These are phyloP conservation scores for Ennomos quercinarius DNA, from an alignment of 2,888 invertebrate species.

Conservation along the genomic window DNA sequence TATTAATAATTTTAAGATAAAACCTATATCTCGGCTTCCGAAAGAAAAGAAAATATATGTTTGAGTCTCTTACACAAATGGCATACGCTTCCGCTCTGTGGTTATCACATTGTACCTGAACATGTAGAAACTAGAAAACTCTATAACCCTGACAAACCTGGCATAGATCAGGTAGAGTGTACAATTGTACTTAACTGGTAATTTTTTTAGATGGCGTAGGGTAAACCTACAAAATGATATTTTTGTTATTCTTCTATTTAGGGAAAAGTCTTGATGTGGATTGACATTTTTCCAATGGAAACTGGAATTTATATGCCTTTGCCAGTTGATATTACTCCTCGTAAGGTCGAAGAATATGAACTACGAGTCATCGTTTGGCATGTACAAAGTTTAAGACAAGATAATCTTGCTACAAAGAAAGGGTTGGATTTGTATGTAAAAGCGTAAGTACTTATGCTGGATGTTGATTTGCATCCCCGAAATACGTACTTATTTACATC, in stretches of 20 bases:
- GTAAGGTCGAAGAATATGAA: conserved; percentile 88
- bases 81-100: conserved; percentile 91
- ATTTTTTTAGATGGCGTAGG: too few species aligned
- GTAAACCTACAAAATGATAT: too few species aligned
- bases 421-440: conserved; percentile 92
- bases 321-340: conserved; percentile 91
- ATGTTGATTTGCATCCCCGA: too few species aligned
- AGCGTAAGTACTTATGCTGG: conserved; percentile 79
- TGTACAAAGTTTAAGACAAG: conserved; percentile 84
- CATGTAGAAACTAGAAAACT: conserved; percentile 96
- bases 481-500: too few species aligned
- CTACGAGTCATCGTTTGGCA: conserved; percentile 89
- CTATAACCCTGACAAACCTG: conserved; percentile 89
- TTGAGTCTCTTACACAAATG: conserved; percentile 90
- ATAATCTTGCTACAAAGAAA: conserved; percentile 88
- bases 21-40: conserved; percentile 62
- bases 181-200: not conserved
- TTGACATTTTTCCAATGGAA: conserved; percentile 91
- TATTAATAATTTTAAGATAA: conserved; percentile 41
- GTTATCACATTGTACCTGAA: conserved; percentile 93
- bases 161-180: conserved; percentile 61
- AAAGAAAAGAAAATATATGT: conserved; percentile 90
- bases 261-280: conserved; percentile 96
- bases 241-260: conserved; percentile 53
- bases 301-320: conserved; percentile 86